Evolutionary conservation across 2,888 invertebrate genomes (phyloP), one percentile per base, ranked within the genome.

Genomic region (Hypolimnas misippus): DNA sequence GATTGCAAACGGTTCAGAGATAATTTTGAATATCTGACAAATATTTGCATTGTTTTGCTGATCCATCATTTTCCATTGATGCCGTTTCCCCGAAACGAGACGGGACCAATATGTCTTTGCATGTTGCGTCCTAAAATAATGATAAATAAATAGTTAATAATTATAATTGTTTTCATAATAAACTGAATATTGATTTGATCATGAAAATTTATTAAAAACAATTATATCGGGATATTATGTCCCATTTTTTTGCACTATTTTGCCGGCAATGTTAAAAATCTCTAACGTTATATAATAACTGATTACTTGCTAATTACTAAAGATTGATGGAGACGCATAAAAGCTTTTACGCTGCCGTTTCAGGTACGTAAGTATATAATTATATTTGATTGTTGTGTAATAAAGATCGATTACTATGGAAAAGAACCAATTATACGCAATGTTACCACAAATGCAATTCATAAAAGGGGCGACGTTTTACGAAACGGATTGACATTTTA

Each of bases 241-340:
- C 33, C 12, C 33, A 2, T 33, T 42, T 1, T 3, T 33, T 54
- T 42, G 42, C 51, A 50, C 14, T 50, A 63, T 42, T 52, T 21
- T 31, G 40, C 35, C 60, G 44, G 46, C 52, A 57, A 40, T 25
- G 65, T 63, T 40, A 64, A 60, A 57, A 62, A 63, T 67, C 51
- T 78, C 74, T 74, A 69, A 73, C 75, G 81, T 83, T 86, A 85
- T 87, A 86, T 86, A 82, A 78, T 73, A 77, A 76, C 78, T 76
- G 74, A 82, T 83, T 86, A 79, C 81, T 78, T 70, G 82, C 83
- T 88, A 86, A 88, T 88, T 87, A 87, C 81, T 70, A 69, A 84
- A 88, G 87, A 88, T 87, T 87, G 88, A 88, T 88, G 87, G 78
- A 77, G 80, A 78, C 65, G 79, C 70, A 72, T 72, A 70, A 68